phyloP scores from a whole-genome alignment of 2,797 vertebrate genomes.

The Sebastes wilsoni region DNA sequence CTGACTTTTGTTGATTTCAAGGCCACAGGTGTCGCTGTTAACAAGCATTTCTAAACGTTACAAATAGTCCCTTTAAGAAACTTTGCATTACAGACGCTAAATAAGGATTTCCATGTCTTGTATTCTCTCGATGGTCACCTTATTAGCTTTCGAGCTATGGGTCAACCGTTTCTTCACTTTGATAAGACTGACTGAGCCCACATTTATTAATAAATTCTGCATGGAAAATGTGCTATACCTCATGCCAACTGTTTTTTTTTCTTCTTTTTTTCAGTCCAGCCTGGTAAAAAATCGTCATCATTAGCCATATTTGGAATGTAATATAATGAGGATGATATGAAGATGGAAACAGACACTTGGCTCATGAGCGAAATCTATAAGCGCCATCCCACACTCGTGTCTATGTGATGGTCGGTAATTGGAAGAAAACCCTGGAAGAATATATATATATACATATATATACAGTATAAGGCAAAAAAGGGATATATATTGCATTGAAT shows the following conservation, averaged over 20 bases:
- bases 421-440: not conserved
- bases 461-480: not conserved
- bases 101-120: not conserved
- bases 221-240: not conserved
- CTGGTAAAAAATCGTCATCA: conserved; percentile 11
- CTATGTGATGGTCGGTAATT: conserved; percentile 4
- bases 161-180: not conserved
- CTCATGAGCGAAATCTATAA: conserved; percentile 12
- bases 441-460: not conserved
- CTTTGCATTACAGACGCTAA: not conserved
- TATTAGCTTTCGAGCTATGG: not conserved
- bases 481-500: not conserved
- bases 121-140: not conserved
- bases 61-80: not conserved
- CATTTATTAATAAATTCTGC: not conserved
- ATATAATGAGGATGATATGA: conserved; percentile 7
- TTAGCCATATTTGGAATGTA: conserved; percentile 20
- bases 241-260: not conserved
- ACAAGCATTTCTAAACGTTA: too few relatives aligned
- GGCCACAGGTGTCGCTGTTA: too few relatives aligned
- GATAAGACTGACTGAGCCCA: not conserved
- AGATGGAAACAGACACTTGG: conserved; percentile 14
- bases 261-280: not conserved
- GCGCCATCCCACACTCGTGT: not conserved
- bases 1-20: too few relatives aligned